Base-by-base conservation (phyloP, 1,140 invertebrate species). In the Pygmarrhopalites habei region DNA sequence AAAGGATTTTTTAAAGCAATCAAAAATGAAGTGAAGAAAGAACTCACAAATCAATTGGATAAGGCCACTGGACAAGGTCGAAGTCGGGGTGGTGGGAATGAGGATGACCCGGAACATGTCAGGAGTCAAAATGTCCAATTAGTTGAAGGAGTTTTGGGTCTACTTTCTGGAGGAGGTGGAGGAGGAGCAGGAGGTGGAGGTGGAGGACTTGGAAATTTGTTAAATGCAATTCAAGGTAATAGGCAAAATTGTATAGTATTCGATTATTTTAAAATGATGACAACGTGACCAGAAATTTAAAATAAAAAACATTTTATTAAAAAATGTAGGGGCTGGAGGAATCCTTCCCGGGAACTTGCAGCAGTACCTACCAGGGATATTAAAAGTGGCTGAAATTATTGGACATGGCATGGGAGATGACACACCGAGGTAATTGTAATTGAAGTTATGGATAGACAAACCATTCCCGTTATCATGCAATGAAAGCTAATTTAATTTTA, bases 1-100 rank as follows among this genome's bases (percentile, higher is more conserved):
- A 67, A 70, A 35, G 65, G 68, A 49, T 70, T 70, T 44, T 67
- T 70, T 51, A 70, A 70, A 26, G 58, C 61, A 17, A 65, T 70
- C 4, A 70, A 67, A 46, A 65, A 67, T 21, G 68, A 67, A 49
- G 56, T 67, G n/a, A 57, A 26, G 21, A 67, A 70, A 51, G 68
- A 67, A 58, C 56, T 70, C 15, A 35, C 10, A 0, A 35, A 47
- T 0, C 55, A 70, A 30, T 61, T 70, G 15, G 58, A 63, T 25
- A 62, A 63, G 47, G 52, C 32, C 5, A 32, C 25, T 10, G 32
- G 29, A 2, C 21, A 23, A 1, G 21, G 21, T 15, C 17, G 15
- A 4, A 43, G 30, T 35, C 60, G 55, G 10, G 61, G 30, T 12
- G 26, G 49, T 3, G 44, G 47, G 12, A 23, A 12, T 35, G 58